Evolutionary conservation across 2,797 vertebrate genomes (phyloP).

Genomic region (Schizopygopsis malacanthus): DNA sequence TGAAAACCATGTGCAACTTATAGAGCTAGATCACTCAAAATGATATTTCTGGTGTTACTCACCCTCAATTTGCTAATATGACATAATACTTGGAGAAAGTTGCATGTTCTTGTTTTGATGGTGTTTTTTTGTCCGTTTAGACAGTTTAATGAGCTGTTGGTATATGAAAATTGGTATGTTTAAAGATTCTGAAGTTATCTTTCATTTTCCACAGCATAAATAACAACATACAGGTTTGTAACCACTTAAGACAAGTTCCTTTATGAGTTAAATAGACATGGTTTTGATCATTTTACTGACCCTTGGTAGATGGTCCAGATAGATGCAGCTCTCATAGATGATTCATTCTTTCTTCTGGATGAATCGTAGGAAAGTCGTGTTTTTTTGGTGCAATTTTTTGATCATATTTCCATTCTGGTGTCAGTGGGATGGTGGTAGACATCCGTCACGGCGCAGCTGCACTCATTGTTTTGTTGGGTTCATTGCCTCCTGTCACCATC

Average conservation of each 20-base stretch:
- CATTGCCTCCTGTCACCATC: slow-evolving; percentile 26
- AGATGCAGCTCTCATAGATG: not conserved
- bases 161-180: not conserved
- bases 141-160: not conserved
- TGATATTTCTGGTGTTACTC: not conserved
- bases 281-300: not conserved
- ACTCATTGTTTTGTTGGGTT: slow-evolving; percentile 41
- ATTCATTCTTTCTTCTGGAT: not conserved
- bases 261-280: not conserved
- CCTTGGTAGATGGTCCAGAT: not conserved
- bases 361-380: not conserved
- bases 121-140: not conserved
- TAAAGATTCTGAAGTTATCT: not conserved
- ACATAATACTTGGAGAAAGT: not conserved
- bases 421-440: slow-evolving; percentile 24
- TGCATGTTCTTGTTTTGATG: too few species aligned
- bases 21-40: too few species aligned
- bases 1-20: not conserved
- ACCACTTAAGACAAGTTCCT: too few species aligned
- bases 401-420: slow-evolving; percentile 25
- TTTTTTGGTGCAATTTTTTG: not conserved
- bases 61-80: not conserved
- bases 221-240: not conserved
- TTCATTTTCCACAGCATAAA: not conserved
- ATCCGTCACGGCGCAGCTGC: slow-evolving; percentile 13